Evolutionary conservation across 1,140 invertebrate genomes (phyloP), one percentile per base, ranked within the genome.

Genomic region (Diorhabda elongata): DNA sequence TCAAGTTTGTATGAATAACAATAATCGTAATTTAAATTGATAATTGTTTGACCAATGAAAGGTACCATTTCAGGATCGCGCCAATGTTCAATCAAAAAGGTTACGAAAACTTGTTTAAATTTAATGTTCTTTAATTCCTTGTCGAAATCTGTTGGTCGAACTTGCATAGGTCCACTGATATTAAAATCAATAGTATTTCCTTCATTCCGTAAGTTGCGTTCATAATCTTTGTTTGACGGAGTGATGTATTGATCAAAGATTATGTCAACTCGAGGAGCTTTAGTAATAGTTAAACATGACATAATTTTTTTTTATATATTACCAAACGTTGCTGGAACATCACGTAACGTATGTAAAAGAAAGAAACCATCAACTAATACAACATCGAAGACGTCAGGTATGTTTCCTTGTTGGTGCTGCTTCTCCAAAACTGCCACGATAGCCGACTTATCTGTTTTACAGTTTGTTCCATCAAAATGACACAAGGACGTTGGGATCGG

Each of bases 381-480:
- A 65, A 76, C 44, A 71, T 78, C 71, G 69, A 26, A 74, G 11
- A 67, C 61, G 71, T 66, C 52, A 5, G 73, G 69, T 62, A 71
- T 11, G 11, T 11, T 11, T 11, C 11, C 11, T 11, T 11, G 11
- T 11, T 11, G 11, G 45, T 62, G 58, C 61, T 59, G 56, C 70
- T 68, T 70, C 76, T 69, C 11, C 73, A 61, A 59, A 63, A 62
- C 64, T 76, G 67, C 3, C 71, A 72, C 70, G 45, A 68, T 61
- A 52, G 58, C 66, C 44, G 66, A 68, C 62, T 78, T 78, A 9
- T 76, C 71, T 2, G 76, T 78, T 71, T 78, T 76, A 61, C 71
- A 65, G 42, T 79, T 78, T 1, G 69, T 67, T 57, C 76, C 75
- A 68, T 81, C 77, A 2, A 75, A 60, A 69, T 80, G 76, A 67